Base-by-base conservation (phyloP, 1,140 invertebrate species). In the Drosophila ironensis region DNA sequence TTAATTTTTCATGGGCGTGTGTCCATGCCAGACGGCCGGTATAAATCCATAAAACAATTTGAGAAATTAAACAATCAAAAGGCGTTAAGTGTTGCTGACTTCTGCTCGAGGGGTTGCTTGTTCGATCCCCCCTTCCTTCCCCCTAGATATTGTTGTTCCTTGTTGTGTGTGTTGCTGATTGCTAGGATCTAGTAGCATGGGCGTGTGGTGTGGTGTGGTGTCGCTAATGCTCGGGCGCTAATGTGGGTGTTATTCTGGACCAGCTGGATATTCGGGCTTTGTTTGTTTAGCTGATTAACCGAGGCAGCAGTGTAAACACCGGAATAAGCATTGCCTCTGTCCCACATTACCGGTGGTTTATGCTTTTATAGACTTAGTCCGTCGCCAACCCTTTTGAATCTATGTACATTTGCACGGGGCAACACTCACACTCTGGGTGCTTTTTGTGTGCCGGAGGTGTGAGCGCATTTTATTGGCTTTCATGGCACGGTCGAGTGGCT, bases 41-140 rank as follows among this genome's bases (percentile, higher is more conserved):
- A 86, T 86, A 86, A 86, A 86, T 86, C 81, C 80, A 86, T 86
- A 86, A 86, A 86, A 86, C 80, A 86, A 86, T 86, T 86, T 86
- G 74, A 86, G 80, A 86, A 87, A 86, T 86, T 86, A 86, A 86
- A 86, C 80, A 86, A 86, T 86, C 81, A 86, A 86, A 80, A 86
- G 81, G 75, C 80, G 80, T 86, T 86, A 86, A 86, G 80, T 86
- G 71, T 68, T 86, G 63, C 80, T 86, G 77, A 82, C 77, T 82
- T 76, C 67, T 59, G 24, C 37, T 54, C 28, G 42, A 22, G 70
- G 42, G 63, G 50, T 47, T 67, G 48, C 35, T 47, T 28, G 44
- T 28, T 22, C 24, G 11, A n/a, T n/a, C 30, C 24, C 11, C 6
- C 4, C n/a, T 8, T 7, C 12, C 12, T n/a, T n/a, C n/a, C n/a